Base-by-base conservation (phyloP, 2,888 invertebrate genomes). In the Drosophila borealis region DNA sequence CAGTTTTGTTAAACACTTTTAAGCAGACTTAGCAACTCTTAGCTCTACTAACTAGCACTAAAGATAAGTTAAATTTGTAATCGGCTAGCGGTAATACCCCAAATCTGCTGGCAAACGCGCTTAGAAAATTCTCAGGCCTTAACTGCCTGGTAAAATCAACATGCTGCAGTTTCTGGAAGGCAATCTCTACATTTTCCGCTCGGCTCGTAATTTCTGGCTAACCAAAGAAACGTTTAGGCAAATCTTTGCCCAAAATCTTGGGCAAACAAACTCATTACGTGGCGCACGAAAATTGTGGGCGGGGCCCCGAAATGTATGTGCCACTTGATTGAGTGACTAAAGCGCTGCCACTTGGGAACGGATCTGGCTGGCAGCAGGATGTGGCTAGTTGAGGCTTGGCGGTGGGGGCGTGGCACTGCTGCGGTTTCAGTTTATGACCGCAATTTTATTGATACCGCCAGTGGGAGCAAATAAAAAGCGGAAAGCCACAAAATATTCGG, bases 371-470 rank as follows among this genome's bases (percentile, higher is more conserved):
- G 8, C 29, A 29, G 29, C 29, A 29, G 45, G 4, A 19, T 14
- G 5, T 21, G 37, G 25, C 54, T n/a, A 14, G 45, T 37, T 39
- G n/a, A 25, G 39, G 17, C 14, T 37, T 3, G 34, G 42, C 8
- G 3, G 6, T 29, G n/a, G 9, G 21, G 81, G 70, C 76, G 65
- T 67, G 71, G 59, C 69, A 33, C 25, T 56, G 49, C 49, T 81
- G 61, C 55, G 77, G 85, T 54, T 68, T 54, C 51, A 63, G 64
- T 85, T 89, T 85, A 85, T 87, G 81, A 71, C 57, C 89, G 75
- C 85, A 66, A 87, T 85, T 89, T 85, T 85, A 85, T 85, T 85
- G 89, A 89, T 89, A 85, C 75, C 73, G 87, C 89, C 89, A 68
- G 70, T 63, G 85, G 88, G 76, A 87, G 75, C 61, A 50, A 75